Base-by-base conservation (phyloP, 2,888 invertebrate genomes). In the Noctua pronuba region DNA sequence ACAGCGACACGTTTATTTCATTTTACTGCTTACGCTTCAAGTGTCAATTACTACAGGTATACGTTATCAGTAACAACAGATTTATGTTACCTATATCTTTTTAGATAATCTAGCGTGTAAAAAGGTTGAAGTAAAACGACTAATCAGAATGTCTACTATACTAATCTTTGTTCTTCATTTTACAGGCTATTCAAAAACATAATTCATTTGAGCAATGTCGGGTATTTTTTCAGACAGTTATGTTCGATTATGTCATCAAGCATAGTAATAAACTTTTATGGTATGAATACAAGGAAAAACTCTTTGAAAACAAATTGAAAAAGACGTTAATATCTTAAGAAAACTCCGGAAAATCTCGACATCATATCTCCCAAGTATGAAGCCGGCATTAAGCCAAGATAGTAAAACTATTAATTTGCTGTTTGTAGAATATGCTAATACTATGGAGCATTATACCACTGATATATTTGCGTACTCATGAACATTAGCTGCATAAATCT, bases 1-100 rank as follows among this genome's bases (percentile, higher is more conserved):
- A 85, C 66, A 46, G 60, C 80, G 88, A 75, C 38, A 85, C 67
- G 85, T 77, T 83, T 78, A 87, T 88, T 88, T 75, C 28, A 79
- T 83, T 80, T 79, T 73, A 83, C 68, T 66, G 72, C 68, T 68
- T 41, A 69, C 35, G 52, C 31, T 70, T 76, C 65, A 67, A 82
- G 67, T 86, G 76, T 79, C 76, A 78, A 83, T 85, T 79, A 80
- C 64, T 79, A 44, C 52, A 79, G 46, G 55, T 71, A 69, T 24
- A 65, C 24, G 60, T 24, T 74, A 82, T 85, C 73, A 73, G 60
- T 35, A 60, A 55, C 10, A 49, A 72, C 58, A 68, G 55, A 66
- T 66, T 67, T 46, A 38, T 38, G 24, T 31, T 18, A 16, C 58
- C 10, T 41, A 58, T 84, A 74, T 74, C 55, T 71, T 31, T 62